Evolutionary conservation across 2,797 vertebrate genomes (phyloP).

Genomic region (Amphiprion clarkii): DNA sequence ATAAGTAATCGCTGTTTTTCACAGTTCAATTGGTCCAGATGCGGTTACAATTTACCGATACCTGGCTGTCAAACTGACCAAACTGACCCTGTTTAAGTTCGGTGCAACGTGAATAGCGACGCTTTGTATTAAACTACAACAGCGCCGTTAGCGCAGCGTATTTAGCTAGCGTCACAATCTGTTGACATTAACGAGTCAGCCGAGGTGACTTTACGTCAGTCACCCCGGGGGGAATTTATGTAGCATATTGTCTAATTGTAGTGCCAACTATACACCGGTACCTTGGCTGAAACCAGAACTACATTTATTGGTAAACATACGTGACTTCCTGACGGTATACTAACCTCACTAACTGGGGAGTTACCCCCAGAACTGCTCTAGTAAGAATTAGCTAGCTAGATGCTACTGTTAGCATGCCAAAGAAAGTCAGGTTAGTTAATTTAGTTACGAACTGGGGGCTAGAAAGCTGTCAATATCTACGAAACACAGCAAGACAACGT

Average conservation of each 20-base stretch:
- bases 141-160: conserved; percentile 9
- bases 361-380: not conserved
- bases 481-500: conserved; percentile 39
- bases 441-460: fast-evolving
- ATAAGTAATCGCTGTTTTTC: no score
- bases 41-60: not conserved
- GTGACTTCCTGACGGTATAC: not conserved
- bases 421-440: not conserved
- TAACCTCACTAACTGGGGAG: not conserved
- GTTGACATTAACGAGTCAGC: conserved; percentile 32
- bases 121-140: not conserved
- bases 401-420: conserved; percentile 37
- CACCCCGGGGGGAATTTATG: not conserved
- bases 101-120: not conserved
- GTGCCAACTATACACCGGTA: fast-evolving
- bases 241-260: not conserved
- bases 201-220: conserved; percentile 34
- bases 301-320: not conserved
- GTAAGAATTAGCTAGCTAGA: conserved; percentile 32
- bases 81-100: not conserved
- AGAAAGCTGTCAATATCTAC: fast-evolving
- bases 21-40: not conserved
- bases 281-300: no score
- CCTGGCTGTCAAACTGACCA: not conserved
- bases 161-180: conserved; percentile 40